These are phyloP conservation scores for Crocuta crocuta DNA, from an alignment of 2,113 vertebrate species.

Conservation along the genomic window DNA sequence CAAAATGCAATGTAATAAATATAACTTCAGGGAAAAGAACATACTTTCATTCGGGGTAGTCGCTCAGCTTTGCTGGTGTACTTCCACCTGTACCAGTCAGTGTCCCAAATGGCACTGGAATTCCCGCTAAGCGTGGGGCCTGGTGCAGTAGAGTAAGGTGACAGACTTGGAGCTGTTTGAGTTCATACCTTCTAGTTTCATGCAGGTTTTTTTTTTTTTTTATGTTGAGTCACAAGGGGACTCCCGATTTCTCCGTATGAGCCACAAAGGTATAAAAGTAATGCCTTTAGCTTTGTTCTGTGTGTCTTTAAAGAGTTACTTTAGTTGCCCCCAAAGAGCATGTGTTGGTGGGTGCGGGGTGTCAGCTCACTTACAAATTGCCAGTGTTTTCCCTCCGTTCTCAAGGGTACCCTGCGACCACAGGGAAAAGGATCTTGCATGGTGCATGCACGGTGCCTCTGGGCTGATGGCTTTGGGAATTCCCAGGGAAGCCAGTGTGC, in stretches of 20 bases:
- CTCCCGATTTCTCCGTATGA: not conserved
- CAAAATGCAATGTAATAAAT: not conserved
- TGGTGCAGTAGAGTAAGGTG: not conserved
- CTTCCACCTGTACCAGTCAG: not conserved
- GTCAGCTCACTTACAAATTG: not conserved
- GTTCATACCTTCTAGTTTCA: not conserved
- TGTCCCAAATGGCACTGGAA: not conserved
- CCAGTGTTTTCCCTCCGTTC: not conserved
- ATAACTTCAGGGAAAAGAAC: too few relatives aligned
- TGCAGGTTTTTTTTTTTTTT: not conserved
- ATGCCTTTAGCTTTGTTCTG: not conserved
- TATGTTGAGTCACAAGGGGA: not conserved
- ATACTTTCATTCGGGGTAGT: not conserved
- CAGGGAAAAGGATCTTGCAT: not conserved
- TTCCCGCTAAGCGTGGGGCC: not conserved
- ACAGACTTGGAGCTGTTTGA: not conserved
- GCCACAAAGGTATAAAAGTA: not conserved
- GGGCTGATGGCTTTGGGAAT: not conserved
- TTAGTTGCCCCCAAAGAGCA: not conserved
- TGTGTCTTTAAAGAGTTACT: not conserved
- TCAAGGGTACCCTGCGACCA: not conserved
- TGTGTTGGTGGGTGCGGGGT: not conserved
- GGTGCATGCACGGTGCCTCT: not conserved
- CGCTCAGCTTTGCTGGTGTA: not conserved
- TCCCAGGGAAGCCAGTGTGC: not conserved